Conservation (phyloP, 2,113 vertebrate species). For the Condylura cristata region DNA sequence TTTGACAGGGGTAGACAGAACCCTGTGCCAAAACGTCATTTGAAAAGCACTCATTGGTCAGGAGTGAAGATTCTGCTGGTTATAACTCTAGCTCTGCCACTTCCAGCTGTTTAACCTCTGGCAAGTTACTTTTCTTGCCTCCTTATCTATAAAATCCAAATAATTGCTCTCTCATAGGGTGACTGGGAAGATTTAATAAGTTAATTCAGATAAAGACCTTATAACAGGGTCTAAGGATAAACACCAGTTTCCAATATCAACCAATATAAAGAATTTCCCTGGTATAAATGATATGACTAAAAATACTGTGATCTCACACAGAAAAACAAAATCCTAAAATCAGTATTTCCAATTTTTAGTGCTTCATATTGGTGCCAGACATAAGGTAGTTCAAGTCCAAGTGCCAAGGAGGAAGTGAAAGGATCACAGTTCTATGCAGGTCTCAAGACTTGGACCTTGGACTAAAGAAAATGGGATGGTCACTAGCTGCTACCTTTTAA, state of each 20-base stretch:
- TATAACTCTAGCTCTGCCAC: background rate
- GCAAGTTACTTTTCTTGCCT: background rate
- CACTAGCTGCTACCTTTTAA: background rate
- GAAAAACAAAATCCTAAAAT: slow-evolving; percentile 25
- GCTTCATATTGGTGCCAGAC: slow-evolving; percentile 23
- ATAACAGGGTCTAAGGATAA: background rate
- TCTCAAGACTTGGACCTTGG: background rate
- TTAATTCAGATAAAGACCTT: background rate
- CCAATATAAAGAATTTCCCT: background rate
- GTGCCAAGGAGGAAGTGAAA: slow-evolving; percentile 1
- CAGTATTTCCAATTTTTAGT: slow-evolving; percentile 19
- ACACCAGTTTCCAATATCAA: background rate
- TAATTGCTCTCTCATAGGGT: background rate
- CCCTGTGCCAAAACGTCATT: background rate
- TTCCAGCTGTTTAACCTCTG: background rate
- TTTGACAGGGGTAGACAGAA: background rate
- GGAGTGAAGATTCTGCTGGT: background rate
- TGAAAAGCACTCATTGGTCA: background rate
- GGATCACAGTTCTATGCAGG: background rate
- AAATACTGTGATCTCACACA: slow-evolving; percentile 36
- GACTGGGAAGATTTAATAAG: background rate
- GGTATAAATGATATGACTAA: slow-evolving; percentile 1
- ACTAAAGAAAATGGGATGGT: background rate
- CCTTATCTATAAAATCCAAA: background rate
- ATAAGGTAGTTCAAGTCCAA: background rate